Percentiles rank a stretch among this genome's conserved stretches.
Conservation (phyloP, 2,797 vertebrate genomes). For the Centropyge bicolor region DNA sequence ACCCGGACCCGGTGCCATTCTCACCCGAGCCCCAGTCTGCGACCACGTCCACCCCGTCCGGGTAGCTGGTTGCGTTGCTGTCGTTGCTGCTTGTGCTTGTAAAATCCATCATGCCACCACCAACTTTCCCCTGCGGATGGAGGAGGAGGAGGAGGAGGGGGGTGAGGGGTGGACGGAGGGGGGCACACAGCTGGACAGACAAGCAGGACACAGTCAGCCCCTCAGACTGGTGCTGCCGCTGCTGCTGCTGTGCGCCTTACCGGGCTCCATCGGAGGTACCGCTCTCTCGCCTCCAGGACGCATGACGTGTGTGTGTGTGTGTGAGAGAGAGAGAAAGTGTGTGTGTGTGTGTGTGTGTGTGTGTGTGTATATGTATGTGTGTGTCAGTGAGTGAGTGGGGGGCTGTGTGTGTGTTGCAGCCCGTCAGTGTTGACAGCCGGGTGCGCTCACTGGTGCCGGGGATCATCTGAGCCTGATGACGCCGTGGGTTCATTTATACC, state of each 20-base stretch:
- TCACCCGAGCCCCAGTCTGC: slow-evolving; percentile 76
- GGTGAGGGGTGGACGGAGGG: slow-evolving; percentile 28
- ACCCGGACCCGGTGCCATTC: slow-evolving; percentile 75
- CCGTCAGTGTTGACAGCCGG: slow-evolving; percentile 75
- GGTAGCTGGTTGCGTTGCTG: slow-evolving; percentile 84
- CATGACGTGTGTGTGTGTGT: slow-evolving; percentile 79
- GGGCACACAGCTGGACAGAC: slow-evolving; percentile 34
- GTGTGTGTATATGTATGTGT: slow-evolving; percentile 1
- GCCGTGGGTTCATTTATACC: slow-evolving; percentile 87
- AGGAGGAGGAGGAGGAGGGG: no score
- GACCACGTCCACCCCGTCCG: slow-evolving; percentile 68
- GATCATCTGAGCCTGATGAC: slow-evolving; percentile 84
- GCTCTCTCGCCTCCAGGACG: slow-evolving; percentile 78
- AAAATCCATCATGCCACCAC: slow-evolving; percentile 80
- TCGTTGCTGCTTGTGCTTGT: slow-evolving; percentile 86
- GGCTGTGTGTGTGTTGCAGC: slow-evolving; percentile 51
- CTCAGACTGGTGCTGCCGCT: slow-evolving; percentile 64
- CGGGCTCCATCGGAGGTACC: slow-evolving; percentile 78
- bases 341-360: slow-evolving; percentile 28
- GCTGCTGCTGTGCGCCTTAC: slow-evolving; percentile 63
- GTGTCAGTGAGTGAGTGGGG: slow-evolving; percentile 30
- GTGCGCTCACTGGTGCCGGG: slow-evolving; percentile 78
- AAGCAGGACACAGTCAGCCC: slow-evolving; percentile 72
- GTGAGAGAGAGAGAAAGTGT: slow-evolving; percentile 1
- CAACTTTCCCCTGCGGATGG: slow-evolving; percentile 63